phyloP scores from a whole-genome alignment of 1,140 invertebrate genomes.

The Caenorhabditis remanei region DNA sequence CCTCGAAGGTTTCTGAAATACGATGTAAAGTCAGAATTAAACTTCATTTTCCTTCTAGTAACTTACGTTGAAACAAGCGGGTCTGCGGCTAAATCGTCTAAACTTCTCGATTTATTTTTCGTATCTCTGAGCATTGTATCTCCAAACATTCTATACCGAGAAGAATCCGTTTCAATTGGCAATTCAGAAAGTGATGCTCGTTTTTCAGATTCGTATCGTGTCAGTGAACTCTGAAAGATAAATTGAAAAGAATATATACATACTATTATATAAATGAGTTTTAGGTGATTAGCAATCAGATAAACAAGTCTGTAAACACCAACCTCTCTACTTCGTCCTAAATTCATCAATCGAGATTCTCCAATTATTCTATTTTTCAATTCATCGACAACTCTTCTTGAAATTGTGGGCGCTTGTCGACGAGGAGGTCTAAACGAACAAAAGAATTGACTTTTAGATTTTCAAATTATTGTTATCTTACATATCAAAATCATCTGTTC shows the following conservation, averaged over 20 bases:
- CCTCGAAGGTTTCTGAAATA: slow-evolving; percentile 34
- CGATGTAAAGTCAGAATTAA: not conserved
- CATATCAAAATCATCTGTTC: slow-evolving; percentile 21
- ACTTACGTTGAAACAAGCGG: slow-evolving; percentile 63
- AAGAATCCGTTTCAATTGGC: not conserved
- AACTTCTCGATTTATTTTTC: slow-evolving; percentile 53
- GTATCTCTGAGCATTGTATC: slow-evolving; percentile 48
- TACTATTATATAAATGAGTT: not conserved
- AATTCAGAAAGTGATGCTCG: slow-evolving; percentile 16
- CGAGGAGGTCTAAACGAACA: slow-evolving; percentile 5
- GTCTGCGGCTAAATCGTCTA: slow-evolving; percentile 57
- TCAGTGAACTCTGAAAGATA: slow-evolving; percentile 10
- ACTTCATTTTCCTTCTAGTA: not conserved
- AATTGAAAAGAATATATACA: not conserved
- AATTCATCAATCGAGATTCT: slow-evolving; percentile 3
- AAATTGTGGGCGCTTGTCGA: slow-evolving; percentile 25
- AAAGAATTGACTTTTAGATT: not conserved
- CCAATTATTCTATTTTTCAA: slow-evolving; percentile 56
- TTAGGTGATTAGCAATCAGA: too few species aligned
- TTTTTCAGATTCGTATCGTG: slow-evolving; percentile 8
- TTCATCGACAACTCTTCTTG: slow-evolving; percentile 55
- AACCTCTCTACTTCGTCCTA: slow-evolving; percentile 28
- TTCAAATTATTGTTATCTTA: not conserved
- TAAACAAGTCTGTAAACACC: not conserved
- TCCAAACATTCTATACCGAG: slow-evolving; percentile 51